Base-by-base conservation (phyloP, 2,797 vertebrate genomes). In the Paguma larvata region DNA sequence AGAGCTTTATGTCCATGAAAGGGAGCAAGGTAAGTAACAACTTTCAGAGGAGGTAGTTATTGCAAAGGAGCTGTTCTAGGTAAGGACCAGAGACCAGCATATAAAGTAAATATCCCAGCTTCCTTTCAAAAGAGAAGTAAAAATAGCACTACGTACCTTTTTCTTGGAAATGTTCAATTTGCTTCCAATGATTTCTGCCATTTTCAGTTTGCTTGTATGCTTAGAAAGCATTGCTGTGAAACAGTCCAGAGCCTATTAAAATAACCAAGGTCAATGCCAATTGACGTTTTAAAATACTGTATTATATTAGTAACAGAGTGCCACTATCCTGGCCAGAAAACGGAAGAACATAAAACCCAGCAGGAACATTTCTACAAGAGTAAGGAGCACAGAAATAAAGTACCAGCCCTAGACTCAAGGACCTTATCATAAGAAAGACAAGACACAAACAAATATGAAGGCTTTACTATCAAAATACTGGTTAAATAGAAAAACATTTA, bases 91-190 rank as follows among this genome's bases (percentile, higher is more conserved):
- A 89, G 14, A 75, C 15, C 10, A 84, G 4, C 6, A 53, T 73
- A 13, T 30, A 95, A 94, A 14, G 38, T 83, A 95, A 87, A 85
- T 27, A 77, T 46, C 30, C 16, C 10, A 90, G 16, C 4, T 30
- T 70, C 67, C 56, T 70, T 94, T 53, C 38, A 85, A 75, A 0
- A 85, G 27, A 25, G 2, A 85, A 82, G 32, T 27, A 51, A 88
- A 83, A 46, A 94, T 19, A 96, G 10, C 2, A 72, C 3, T 3
- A 89, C 27, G 11, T 98, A 99, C 99, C 99, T 99, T 99, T 96
- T 99, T 99, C 98, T 99, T 99, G 41, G 99, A 99, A 98, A 99
- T 99, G 97, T 99, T 99, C 73, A 99, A 98, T 94, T 99, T 99
- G 98, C 99, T 99, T 97, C 99, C 99, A 96, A 99, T 99, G 94